phyloP scores from a whole-genome alignment of 1,140 invertebrate genomes.

The Teleopsis dalmanni region DNA sequence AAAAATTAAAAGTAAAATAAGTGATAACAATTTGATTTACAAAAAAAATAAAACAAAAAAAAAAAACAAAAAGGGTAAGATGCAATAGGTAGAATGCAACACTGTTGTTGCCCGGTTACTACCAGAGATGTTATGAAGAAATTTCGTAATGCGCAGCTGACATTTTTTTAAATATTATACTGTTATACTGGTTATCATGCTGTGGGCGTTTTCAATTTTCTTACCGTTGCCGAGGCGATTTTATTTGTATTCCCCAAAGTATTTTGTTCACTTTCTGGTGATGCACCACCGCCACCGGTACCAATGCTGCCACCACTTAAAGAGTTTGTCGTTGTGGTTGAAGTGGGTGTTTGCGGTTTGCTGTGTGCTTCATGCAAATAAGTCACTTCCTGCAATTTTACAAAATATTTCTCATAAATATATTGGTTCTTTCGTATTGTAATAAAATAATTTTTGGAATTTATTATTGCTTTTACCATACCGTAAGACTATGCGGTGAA shows the following conservation, averaged over 20 bases:
- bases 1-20: too few relatives aligned
- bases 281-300: slow-evolving; percentile 42
- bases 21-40: too few relatives aligned
- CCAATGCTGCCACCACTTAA: slow-evolving; percentile 47
- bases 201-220: slow-evolving; percentile 22
- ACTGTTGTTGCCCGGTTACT: too few relatives aligned
- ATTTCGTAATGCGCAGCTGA: too few relatives aligned
- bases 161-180: too few relatives aligned
- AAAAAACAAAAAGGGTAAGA: too few relatives aligned
- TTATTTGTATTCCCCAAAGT: slow-evolving; percentile 71
- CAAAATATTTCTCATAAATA: too few relatives aligned
- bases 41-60: too few relatives aligned
- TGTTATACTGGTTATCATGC: neutral
- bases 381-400: slow-evolving; percentile 42
- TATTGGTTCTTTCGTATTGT: neutral
- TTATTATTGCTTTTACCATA: slow-evolving; percentile 29
- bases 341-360: slow-evolving; percentile 58
- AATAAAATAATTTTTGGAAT: too few relatives aligned
- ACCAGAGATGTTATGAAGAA: too few relatives aligned
- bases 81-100: too few relatives aligned
- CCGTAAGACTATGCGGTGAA: slow-evolving; percentile 62
- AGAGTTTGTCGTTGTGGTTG: slow-evolving; percentile 47
- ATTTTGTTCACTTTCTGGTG: slow-evolving; percentile 49
- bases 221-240: slow-evolving; percentile 83
- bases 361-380: slow-evolving; percentile 48